Evolutionary conservation across 37 sponge, comb jelly and placozoan species (phyloP).

Genomic region (Hormiphora californensis): DNA sequence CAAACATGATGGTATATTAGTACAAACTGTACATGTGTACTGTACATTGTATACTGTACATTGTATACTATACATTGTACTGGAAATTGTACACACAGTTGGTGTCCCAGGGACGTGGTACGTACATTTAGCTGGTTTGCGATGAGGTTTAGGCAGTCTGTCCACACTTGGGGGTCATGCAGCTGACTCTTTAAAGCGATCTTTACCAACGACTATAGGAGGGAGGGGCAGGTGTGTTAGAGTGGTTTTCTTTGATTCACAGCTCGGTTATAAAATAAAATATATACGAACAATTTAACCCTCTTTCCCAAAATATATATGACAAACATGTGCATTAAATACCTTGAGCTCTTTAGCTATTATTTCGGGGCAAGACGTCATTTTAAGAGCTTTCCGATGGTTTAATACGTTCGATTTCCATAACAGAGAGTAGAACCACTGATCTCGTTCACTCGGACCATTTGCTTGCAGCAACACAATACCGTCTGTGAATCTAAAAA

Average conservation of each 20-base stretch:
- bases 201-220: not conserved
- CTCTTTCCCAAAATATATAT: too few relatives aligned
- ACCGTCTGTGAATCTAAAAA: slow-evolving; percentile 11
- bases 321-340: too few relatives aligned
- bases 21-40: too few relatives aligned
- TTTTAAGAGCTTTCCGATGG: not conserved
- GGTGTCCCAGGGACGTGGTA: too few relatives aligned
- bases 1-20: too few relatives aligned
- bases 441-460: not conserved
- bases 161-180: slow-evolving; percentile 38
- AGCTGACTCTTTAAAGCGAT: slow-evolving; percentile 28
- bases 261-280: not conserved
- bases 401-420: slow-evolving; percentile 14
- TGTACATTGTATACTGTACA: not conserved
- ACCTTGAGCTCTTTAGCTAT: slow-evolving; percentile 24
- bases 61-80: not conserved
- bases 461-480: slow-evolving; percentile 15
- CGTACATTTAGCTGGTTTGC: slow-evolving; percentile 26
- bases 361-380: slow-evolving; percentile 30
- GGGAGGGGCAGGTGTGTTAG: not conserved
- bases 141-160: slow-evolving; percentile 5
- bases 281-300: not conserved
- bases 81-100: not conserved
- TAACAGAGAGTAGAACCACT: slow-evolving; percentile 3
- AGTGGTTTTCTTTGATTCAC: not conserved